phyloP scores from a whole-genome alignment of 2,113 vertebrate genomes.

The Apteryx mantelli region DNA sequence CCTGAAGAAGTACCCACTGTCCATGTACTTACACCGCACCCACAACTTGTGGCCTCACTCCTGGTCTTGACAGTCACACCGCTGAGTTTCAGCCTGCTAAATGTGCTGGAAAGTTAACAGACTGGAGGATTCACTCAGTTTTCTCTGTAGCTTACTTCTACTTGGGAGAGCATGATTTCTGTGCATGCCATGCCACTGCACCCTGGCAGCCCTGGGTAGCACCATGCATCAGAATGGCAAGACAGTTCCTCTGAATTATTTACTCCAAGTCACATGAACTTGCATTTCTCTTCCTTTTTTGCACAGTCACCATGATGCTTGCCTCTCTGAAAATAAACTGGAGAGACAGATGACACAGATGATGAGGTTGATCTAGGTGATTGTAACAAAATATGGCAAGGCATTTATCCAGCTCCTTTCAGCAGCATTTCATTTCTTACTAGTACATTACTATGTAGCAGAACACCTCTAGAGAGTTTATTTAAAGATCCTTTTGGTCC shows the following conservation, averaged over 20 bases:
- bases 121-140: neutral
- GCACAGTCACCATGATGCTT: neutral
- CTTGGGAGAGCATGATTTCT: neutral
- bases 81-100: neutral
- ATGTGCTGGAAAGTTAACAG: neutral
- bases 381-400: neutral
- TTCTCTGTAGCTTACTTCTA: neutral
- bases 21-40: neutral
- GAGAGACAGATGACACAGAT: neutral
- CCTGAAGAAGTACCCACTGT: neutral
- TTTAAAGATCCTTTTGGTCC: neutral
- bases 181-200: neutral
- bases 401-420: slow-evolving; percentile 3
- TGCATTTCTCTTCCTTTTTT: slow-evolving; percentile 1
- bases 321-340: neutral
- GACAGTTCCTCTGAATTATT: slow-evolving; percentile 51
- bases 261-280: slow-evolving; percentile 52
- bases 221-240: neutral
- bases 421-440: neutral
- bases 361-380: neutral
- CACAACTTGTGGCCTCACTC: neutral
- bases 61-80: neutral
- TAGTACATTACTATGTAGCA: neutral
- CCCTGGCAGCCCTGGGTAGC: neutral
- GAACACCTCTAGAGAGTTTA: neutral